Base-by-base conservation (phyloP, 2,888 invertebrate genomes). In the Drosophila pseudotakahashii region DNA sequence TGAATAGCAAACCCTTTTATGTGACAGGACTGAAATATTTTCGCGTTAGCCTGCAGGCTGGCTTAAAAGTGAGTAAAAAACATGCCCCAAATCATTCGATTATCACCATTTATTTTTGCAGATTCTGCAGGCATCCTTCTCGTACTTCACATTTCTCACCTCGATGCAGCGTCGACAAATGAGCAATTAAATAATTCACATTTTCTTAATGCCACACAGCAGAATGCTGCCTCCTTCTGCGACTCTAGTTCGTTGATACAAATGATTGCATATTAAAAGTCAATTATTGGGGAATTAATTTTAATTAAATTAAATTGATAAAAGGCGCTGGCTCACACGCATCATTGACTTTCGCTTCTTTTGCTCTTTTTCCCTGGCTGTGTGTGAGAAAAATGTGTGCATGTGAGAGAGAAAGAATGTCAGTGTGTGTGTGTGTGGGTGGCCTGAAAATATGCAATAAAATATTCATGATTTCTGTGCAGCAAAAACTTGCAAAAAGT, bases 111-210 rank as follows among this genome's bases (percentile, higher is more conserved):
- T n/a, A n/a, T n/a, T 26, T 26, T 57, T 26, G 26, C 36, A 90
- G 90, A 81, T 90, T 45, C 62, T 90, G 16, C 87, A 83, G 68
- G 90, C 83, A 10, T 89, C 89, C 32, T 87, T 78, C 55, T 90
- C 90, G 2, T 90, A 91, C 60, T 90, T 91, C 41, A 90, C 90
- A 1, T 90, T 82, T 57, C 76, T 90, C 23, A 89, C 80, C n/a
- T 86, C 91, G 7, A 76, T 90, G 48, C 89, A 66, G 36, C 66
- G 74, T 26, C 75, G 75, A 55, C 68, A 74, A 74, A 75, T 69
- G 54, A 62, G 45, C 75, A 69, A 74, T 75, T 74, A 75, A 74
- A 64, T 44, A 47, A 63, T 63, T 69, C 50, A 36, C 41, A 52
- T 62, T 62, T 74, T 88, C 73, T 88, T 79, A 82, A 81, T 84